These are phyloP conservation scores for Hipposideros larvatus DNA, from an alignment of 2,797 vertebrate genomes.

Conservation along the genomic window DNA sequence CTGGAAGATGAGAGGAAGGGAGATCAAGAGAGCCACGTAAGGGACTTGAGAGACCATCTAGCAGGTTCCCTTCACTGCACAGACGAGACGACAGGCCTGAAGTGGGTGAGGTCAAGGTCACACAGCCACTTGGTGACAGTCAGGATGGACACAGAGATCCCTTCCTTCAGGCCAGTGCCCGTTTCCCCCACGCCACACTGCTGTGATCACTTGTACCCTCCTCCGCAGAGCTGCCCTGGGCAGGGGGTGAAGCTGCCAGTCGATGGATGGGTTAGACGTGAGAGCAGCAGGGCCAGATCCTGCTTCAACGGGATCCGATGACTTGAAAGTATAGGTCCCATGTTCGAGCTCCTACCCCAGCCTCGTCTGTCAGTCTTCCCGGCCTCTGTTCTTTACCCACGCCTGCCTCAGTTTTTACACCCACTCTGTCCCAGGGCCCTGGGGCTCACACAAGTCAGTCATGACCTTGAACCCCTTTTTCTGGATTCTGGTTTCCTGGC, in stretches of 20 bases:
- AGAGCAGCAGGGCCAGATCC: neutral
- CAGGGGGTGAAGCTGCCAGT: neutral
- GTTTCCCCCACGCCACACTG: neutral
- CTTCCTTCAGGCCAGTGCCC: neutral
- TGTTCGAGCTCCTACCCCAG: neutral
- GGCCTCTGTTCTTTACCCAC: neutral
- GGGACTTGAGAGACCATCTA: neutral
- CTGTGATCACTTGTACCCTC: neutral
- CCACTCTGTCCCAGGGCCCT: neutral
- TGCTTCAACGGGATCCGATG: neutral
- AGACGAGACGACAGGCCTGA: neutral
- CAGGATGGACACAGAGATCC: neutral
- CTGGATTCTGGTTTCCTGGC: constrained; percentile 37
- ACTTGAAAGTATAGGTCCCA: neutral
- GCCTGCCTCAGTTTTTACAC: neutral
- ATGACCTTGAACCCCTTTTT: neutral
- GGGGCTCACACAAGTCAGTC: neutral
- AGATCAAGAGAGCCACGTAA: neutral
- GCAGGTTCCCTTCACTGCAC: neutral
- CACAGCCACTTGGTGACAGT: neutral
- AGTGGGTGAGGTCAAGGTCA: constrained; percentile 5
- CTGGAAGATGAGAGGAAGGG: neutral
- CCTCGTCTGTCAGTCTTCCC: neutral
- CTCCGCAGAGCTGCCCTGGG: neutral
- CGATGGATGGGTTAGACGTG: neutral